Percentiles rank a stretch among this genome's conserved stretches.
Conservation (phyloP, 2,797 vertebrate species). For the Cryptoprocta ferox region DNA sequence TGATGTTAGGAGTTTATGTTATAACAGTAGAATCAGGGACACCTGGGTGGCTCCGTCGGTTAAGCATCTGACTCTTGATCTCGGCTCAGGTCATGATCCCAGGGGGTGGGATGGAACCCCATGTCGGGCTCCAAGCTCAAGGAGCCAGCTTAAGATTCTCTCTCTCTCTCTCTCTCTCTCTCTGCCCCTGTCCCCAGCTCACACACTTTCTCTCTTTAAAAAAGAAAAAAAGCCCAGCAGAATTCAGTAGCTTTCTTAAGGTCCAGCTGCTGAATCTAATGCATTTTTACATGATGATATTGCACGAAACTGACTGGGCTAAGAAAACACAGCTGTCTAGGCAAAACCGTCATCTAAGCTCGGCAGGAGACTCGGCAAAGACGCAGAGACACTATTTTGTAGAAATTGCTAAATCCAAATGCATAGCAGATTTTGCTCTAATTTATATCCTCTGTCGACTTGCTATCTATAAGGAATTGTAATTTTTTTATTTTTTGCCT, state of each 20-base stretch:
- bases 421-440: background rate
- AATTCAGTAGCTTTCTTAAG: background rate
- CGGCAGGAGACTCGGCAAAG: background rate
- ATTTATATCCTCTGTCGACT: background rate
- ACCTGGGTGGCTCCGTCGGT: no score
- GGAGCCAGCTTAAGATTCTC: no score
- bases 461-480: background rate
- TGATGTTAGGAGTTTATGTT: rapidly evolving
- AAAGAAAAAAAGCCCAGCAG: no score
- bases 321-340: background rate
- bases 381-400: background rate
- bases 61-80: no score
- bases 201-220: no score
- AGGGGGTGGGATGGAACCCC: no score
- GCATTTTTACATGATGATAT: background rate
- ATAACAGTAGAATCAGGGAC: no score
- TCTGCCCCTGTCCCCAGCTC: no score
- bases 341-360: background rate
- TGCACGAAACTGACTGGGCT: background rate
- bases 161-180: no score
- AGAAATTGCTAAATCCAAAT: background rate
- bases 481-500: background rate
- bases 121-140: no score
- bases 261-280: background rate
- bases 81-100: no score